These are phyloP conservation scores for Strigamia maritima DNA, from an alignment of 2,888 invertebrate genomes.

Conservation along the genomic window DNA sequence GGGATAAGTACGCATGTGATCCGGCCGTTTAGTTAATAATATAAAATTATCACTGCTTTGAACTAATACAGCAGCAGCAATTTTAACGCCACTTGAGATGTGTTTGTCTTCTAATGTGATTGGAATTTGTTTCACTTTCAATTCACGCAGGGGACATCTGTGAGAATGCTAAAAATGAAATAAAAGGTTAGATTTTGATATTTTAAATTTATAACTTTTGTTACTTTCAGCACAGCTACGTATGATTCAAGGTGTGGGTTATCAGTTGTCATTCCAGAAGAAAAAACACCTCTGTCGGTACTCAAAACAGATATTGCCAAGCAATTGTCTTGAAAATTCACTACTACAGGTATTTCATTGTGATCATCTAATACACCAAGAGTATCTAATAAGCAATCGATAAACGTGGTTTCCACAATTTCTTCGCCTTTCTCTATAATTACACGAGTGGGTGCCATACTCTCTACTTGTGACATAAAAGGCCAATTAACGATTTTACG, in stretches of 20 bases:
- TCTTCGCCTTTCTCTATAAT: neutral
- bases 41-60: conserved; percentile 14
- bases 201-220: too few relatives aligned
- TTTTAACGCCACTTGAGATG: neutral
- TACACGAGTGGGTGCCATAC: neutral
- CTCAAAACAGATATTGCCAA: neutral
- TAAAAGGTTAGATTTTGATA: too few relatives aligned
- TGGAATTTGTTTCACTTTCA: neutral
- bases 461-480: neutral
- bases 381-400: neutral
- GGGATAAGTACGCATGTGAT: conserved; percentile 38
- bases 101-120: neutral
- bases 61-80: conserved; percentile 20
- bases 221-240: neutral
- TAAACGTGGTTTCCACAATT: neutral
- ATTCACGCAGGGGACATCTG: neutral
- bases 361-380: neutral
- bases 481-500: neutral
- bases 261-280: neutral
- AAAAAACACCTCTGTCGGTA: neutral
- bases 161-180: neutral
- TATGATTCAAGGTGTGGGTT: neutral
- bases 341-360: neutral
- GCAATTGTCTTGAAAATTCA: neutral
- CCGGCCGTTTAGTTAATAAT: conserved; percentile 25